Evolutionary conservation across 92 coral and sea anemone genomes (phyloP).

Genomic region (Plumapathes pennacea): DNA sequence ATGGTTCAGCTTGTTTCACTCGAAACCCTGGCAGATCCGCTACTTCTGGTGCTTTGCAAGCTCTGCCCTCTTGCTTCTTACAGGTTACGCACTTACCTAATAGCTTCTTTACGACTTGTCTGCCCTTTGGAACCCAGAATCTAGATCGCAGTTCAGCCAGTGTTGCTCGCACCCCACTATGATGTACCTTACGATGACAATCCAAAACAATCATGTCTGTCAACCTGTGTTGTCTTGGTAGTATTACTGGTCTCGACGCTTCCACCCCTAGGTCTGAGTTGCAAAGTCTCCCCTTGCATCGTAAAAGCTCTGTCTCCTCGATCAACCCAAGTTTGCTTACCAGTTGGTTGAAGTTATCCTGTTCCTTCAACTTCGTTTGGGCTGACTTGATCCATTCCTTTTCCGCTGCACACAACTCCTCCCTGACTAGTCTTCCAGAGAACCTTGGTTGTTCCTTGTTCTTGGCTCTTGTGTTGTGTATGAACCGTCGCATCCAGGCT

Average conservation of each 20-base stretch:
- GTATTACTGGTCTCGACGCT: constrained; percentile 6
- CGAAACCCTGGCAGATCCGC: constrained; percentile 24
- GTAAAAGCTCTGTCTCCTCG: constrained; percentile 14
- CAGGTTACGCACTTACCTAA: constrained; percentile 1
- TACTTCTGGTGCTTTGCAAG: constrained; percentile 5
- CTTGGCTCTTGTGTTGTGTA: background rate
- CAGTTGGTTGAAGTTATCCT: constrained; percentile 10
- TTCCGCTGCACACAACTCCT: constrained; percentile 32
- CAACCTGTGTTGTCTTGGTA: constrained; percentile 22
- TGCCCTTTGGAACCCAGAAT: constrained; percentile 26
- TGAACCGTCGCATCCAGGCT: constrained; percentile 14
- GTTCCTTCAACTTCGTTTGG: constrained; percentile 10
- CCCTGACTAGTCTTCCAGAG: background rate
- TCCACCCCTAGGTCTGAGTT: constrained; percentile 19
- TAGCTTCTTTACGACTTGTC: constrained; percentile 24
- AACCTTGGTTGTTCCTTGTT: background rate
- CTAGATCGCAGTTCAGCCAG: constrained; percentile 15
- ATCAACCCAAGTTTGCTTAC: constrained; percentile 10
- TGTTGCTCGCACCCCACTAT: constrained; percentile 13
- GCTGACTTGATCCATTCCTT: constrained; percentile 15
- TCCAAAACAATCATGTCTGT: constrained; percentile 5
- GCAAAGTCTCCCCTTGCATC: constrained; percentile 6
- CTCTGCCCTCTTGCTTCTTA: background rate
- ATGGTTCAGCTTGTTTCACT: constrained; percentile 12
- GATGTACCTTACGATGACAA: constrained; percentile 6